Percentiles rank a stretch among this genome's conserved stretches.
Evolutionary conservation across 1,140 invertebrate species (phyloP).

Genomic region (Cardiocondyla obscurior): DNA sequence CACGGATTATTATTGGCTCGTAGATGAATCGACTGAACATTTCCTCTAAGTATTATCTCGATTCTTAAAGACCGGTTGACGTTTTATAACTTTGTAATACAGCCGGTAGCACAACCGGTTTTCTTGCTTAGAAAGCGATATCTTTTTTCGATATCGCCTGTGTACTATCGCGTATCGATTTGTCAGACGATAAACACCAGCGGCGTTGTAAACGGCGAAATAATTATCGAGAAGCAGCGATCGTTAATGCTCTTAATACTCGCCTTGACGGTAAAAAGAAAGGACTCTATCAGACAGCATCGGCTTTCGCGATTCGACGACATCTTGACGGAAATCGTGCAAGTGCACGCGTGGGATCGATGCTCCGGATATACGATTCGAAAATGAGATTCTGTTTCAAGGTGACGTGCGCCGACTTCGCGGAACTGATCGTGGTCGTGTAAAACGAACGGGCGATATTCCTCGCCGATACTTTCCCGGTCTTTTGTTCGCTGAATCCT

Average conservation of each 20-base stretch:
- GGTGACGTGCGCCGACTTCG: not conserved
- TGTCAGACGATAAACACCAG: conserved; percentile 10
- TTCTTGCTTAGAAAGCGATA: conserved; percentile 60
- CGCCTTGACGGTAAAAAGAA: not conserved
- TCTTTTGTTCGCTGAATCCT: not conserved
- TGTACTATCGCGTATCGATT: conserved; percentile 57
- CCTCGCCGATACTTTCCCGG: not conserved
- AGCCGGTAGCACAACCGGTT: conserved; percentile 62
- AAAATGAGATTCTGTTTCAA: conserved; percentile 11
- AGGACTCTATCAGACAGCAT: not conserved
- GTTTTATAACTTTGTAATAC: conserved; percentile 62
- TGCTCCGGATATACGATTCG: conserved; percentile 21
- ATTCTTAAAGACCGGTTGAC: conserved; percentile 37
- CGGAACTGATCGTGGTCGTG: not conserved
- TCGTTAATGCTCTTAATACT: conserved; percentile 51
- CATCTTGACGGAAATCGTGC: conserved; percentile 43
- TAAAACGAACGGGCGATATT: not conserved
- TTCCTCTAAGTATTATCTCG: conserved; percentile 27
- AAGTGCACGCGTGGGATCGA: conserved; percentile 40
- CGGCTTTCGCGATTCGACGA: conserved; percentile 53
- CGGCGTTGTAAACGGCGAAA: conserved; percentile 51
- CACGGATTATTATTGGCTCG: conserved; percentile 5
- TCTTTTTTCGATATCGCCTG: conserved; percentile 45
- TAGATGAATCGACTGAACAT: conserved; percentile 8
- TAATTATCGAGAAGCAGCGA: not conserved